Conservation (phyloP, 2,888 invertebrate genomes). For the Bhutanitis thaidina region DNA sequence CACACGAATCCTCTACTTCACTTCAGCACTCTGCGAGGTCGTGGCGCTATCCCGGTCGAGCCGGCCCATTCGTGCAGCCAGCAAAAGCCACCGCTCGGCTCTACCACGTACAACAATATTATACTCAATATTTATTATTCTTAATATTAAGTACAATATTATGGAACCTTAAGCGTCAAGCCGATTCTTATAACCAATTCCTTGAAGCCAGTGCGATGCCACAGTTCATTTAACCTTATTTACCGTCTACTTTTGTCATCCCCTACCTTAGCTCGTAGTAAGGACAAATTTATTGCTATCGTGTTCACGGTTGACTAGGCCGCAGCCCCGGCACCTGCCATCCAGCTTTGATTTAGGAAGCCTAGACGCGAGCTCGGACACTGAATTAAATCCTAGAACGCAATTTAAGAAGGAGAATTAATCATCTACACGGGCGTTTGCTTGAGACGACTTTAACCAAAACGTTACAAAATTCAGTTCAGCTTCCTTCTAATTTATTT, state of each 20-base stretch:
- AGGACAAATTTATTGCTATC: conserved; percentile 60
- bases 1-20: too few species aligned
- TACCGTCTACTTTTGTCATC: conserved; percentile 37
- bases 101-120: too few species aligned
- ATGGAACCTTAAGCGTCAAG: too few species aligned
- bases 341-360: conserved; percentile 58
- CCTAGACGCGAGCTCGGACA: conserved; percentile 44
- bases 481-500: too few species aligned
- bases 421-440: conserved; percentile 1
- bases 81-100: too few species aligned
- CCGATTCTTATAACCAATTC: not conserved
- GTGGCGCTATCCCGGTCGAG: too few species aligned
- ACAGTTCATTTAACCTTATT: conserved; percentile 44
- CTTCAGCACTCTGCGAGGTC: too few species aligned
- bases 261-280: conserved; percentile 31
- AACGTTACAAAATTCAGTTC: too few species aligned
- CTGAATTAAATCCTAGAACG: conserved; percentile 49
- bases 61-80: too few species aligned
- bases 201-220: conserved; percentile 25
- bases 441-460: not conserved
- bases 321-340: conserved; percentile 50
- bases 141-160: too few species aligned
- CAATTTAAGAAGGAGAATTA: conserved; percentile 20
- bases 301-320: conserved; percentile 47
- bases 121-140: too few species aligned